Evolutionary conservation across 2,888 invertebrate species (phyloP), one percentile per base, ranked within the genome.

Genomic region (Clunio marinus): DNA sequence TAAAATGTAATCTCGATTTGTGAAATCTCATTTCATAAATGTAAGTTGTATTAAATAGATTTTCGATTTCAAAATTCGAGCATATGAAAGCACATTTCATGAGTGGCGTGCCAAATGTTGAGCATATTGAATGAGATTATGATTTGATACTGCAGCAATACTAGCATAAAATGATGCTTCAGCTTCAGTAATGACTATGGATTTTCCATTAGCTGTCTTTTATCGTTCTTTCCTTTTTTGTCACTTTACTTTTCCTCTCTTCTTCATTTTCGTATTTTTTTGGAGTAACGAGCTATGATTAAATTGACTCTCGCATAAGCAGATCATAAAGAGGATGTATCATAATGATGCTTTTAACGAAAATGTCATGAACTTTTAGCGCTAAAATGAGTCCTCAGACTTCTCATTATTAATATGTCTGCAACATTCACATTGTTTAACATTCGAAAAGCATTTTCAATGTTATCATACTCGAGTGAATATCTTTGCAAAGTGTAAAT

Each of bases 141-240:
- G 27, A 24, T 57, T 57, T 27, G 25, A 4, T 5, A 15, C 25
- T n/a, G n/a, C n/a, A n/a, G n/a, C n/a, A n/a, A n/a, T n/a, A n/a
- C n/a, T n/a, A 57, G 27, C 27, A 27, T 55, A 55, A 55, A 22
- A 57, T n/a, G n/a, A n/a, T n/a, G n/a, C n/a, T n/a, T 5, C 57
- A 27, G 51, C 5, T 2, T n/a, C 3, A 51, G 51, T 57, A 57
- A 57, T 57, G 57, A 57, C 57, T 24, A 57, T 57, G 57, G 57
- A 57, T 57, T 57, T 57, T 57, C 57, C 57, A 57, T 57, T 57
- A 57, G 57, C 27, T 27, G 5, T 57, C 22, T 51, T 51, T 57
- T 57, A 51, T 51, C 7, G 35, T 32, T 32, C 51, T 17, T 17
- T n/a, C n/a, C n/a, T n/a, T n/a, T 32, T 32, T 32, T 32, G 10